A percentile compares a stretch with the other conserved stretches of the same genome.
Evolutionary conservation across 53 echinoderm and acorn worm genomes (phyloP).

Genomic region (Hippasteria phrygiana): DNA sequence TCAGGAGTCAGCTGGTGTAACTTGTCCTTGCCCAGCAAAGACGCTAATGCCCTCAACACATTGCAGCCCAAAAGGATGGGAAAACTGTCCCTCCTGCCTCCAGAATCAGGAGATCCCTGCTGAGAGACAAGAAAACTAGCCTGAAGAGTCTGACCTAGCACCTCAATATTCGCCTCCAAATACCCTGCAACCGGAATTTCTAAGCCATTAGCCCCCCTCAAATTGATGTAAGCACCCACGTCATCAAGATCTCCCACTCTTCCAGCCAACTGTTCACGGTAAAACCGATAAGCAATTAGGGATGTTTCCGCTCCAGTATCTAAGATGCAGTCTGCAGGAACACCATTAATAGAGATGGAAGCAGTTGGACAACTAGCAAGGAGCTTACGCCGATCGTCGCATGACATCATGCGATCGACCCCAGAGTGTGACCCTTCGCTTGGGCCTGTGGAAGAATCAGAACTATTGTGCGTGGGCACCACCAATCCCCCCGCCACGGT

Average conservation of each 20-base stretch:
- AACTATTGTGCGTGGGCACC: not conserved
- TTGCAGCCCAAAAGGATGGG: not conserved
- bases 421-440: not conserved
- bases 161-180: conserved; percentile 12
- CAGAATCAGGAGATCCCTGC: not conserved
- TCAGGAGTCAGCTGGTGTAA: not conserved
- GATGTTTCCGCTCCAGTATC: conserved; percentile 45
- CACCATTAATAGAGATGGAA: not conserved
- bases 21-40: not conserved
- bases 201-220: conserved; percentile 33
- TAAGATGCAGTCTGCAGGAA: not conserved
- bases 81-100: not conserved
- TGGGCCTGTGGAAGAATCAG: not conserved
- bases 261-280: too few species aligned
- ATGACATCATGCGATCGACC: conserved; percentile 2
- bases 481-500: conserved; percentile 11
- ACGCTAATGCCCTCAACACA: not conserved
- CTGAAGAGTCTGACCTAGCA: not conserved
- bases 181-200: conserved; percentile 37
- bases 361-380: conserved; percentile 20
- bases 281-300: conserved; percentile 12
- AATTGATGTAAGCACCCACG: conserved; percentile 16
- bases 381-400: conserved; percentile 14
- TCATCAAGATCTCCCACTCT: conserved; percentile 11
- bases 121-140: conserved; percentile 1